These are phyloP conservation scores for Osmerus eperlanus DNA, from an alignment of 2,113 vertebrate genomes.

Conservation along the genomic window DNA sequence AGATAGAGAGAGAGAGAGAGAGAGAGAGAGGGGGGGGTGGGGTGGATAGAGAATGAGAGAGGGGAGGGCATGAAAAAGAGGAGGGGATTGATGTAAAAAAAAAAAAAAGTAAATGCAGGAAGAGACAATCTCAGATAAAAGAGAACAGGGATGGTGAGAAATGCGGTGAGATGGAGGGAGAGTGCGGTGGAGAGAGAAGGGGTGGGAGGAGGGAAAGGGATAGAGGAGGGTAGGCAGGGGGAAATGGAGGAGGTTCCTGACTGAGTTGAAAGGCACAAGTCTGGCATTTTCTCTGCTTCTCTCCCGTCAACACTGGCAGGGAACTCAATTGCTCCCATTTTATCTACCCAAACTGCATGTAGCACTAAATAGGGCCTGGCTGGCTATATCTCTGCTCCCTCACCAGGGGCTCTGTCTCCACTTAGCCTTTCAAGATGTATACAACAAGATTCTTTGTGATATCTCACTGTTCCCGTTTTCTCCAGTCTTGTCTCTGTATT, in stretches of 20 bases:
- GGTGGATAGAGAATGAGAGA: too few relatives aligned
- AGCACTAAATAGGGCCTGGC: conserved; percentile 1
- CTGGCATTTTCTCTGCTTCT: neutral
- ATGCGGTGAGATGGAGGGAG: neutral
- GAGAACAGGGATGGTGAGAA: neutral
- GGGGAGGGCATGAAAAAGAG: too few relatives aligned
- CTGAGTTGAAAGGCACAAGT: neutral
- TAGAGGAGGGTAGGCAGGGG: neutral
- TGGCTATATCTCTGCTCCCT: neutral
- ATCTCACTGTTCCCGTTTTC: too few relatives aligned
- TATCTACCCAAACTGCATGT: neutral
- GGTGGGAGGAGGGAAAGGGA: neutral
- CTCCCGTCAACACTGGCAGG: neutral
- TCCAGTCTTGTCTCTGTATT: too few relatives aligned
- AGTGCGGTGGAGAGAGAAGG: neutral
- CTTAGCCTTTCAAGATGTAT: too few relatives aligned
- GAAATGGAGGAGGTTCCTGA: neutral
- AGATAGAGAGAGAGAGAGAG: neutral
- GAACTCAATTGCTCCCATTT: neutral
- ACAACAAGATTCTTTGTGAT: too few relatives aligned
- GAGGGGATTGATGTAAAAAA: too few relatives aligned
- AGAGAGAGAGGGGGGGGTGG: neutral
- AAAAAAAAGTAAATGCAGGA: too few relatives aligned
- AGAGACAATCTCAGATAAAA: too few relatives aligned
- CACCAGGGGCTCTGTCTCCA: neutral